phyloP scores from a whole-genome alignment of 2,888 invertebrate species.

The Caenorhabditis afra region DNA sequence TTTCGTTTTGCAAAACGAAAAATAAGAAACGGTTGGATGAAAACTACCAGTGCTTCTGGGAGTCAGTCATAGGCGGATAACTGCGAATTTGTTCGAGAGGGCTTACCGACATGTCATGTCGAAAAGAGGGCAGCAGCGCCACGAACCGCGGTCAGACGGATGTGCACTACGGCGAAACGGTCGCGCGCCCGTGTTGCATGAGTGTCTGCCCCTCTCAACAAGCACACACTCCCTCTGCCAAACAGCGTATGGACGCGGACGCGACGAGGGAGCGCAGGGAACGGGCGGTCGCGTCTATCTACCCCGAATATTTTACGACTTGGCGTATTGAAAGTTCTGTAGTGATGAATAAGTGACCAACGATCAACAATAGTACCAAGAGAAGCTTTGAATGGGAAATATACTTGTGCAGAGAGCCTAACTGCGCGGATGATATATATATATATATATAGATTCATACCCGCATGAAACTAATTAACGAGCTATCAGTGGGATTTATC shows the following conservation, averaged over 20 bases:
- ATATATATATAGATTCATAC: too few relatives aligned
- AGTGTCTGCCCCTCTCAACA: neutral
- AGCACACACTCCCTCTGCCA: slow-evolving; percentile 2
- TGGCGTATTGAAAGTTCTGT: neutral
- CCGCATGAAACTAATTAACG: too few relatives aligned
- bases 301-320: neutral
- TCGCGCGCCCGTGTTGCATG: neutral
- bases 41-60: too few relatives aligned
- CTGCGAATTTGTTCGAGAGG: neutral
- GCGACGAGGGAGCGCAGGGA: neutral
- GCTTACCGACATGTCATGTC: neutral
- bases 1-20: neutral
- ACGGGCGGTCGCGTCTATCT: neutral
- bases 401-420: too few relatives aligned
- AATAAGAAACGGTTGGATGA: neutral
- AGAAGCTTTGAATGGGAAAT: too few relatives aligned
- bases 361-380: too few relatives aligned
- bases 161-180: neutral
- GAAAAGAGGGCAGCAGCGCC: neutral
- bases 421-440: too few relatives aligned
- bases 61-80: neutral
- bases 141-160: neutral
- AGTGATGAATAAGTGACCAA: too few relatives aligned
- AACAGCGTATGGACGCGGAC: neutral
- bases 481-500: too few relatives aligned